Conservation (phyloP, 2,888 invertebrate species). For the Lycocerus yunnanus region DNA sequence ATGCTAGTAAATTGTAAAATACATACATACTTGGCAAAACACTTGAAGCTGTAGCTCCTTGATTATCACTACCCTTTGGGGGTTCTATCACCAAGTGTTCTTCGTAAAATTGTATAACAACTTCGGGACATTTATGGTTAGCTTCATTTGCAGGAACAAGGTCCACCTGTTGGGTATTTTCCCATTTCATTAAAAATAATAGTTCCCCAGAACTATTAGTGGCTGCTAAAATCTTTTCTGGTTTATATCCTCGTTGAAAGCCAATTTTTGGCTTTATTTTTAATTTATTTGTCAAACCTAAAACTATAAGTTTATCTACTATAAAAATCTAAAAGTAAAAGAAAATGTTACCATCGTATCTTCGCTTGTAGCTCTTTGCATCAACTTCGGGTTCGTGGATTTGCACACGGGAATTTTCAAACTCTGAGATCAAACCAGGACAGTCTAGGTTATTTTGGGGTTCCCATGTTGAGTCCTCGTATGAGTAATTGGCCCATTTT, state of each 20-base stretch:
- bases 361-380: background rate
- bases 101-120: constrained; percentile 72
- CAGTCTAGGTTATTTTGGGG: constrained; percentile 87
- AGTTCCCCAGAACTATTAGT: constrained; percentile 84
- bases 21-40: background rate
- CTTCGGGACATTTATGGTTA: constrained; percentile 69
- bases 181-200: constrained; percentile 75
- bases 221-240: constrained; percentile 88
- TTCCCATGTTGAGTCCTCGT: constrained; percentile 95
- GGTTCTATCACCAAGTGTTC: constrained; percentile 61
- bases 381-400: constrained; percentile 56
- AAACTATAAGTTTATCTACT: no score
- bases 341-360: background rate
- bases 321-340: background rate
- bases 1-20: background rate
- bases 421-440: constrained; percentile 83
- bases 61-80: background rate
- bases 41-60: background rate
- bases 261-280: constrained; percentile 65
- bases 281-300: background rate
- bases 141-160: constrained; percentile 70
- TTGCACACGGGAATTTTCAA: constrained; percentile 74
- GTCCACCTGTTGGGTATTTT: constrained; percentile 69
- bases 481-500: constrained; percentile 78
- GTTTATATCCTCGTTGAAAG: constrained; percentile 80